Percentiles rank a stretch among this genome's conserved stretches.
phyloP scores from a whole-genome alignment of 1,140 invertebrate species.

The Meloidogyne floridensis region DNA sequence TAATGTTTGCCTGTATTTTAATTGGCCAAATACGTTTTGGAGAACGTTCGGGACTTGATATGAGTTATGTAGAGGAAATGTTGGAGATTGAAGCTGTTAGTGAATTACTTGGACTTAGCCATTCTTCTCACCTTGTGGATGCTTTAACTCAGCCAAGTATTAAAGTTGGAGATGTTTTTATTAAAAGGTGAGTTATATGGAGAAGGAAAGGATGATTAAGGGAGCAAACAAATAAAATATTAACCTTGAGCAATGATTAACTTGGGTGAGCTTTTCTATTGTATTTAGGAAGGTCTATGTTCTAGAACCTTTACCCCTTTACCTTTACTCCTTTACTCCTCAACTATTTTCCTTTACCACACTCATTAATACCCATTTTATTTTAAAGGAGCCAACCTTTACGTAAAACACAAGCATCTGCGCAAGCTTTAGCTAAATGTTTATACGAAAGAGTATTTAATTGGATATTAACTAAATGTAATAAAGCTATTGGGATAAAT shows the following conservation, averaged over 20 bases:
- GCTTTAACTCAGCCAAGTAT: conserved; percentile 66
- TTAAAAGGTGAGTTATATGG: conserved; percentile 2
- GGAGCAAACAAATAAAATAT: too few relatives aligned
- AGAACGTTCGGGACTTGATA: conserved; percentile 97
- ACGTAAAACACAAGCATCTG: conserved; percentile 66
- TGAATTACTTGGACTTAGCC: conserved; percentile 70
- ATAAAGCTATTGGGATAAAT: conserved; percentile 48
- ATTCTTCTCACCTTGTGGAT: conserved; percentile 70
- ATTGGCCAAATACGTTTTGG: conserved; percentile 92
- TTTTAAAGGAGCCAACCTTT: conserved; percentile 17
- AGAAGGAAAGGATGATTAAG: neutral
- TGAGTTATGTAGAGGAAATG: conserved; percentile 94
- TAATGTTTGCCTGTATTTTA: conserved; percentile 93
- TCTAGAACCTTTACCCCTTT: too few relatives aligned
- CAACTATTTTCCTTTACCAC: too few relatives aligned
- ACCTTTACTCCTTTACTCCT: too few relatives aligned
- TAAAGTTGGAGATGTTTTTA: conserved; percentile 25
- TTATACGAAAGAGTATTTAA: conserved; percentile 60
- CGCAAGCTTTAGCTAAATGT: conserved; percentile 67
- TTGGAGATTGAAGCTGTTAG: conserved; percentile 63
- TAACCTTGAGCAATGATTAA: too few relatives aligned
- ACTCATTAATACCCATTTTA: neutral
- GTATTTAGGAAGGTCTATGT: conserved; percentile 4
- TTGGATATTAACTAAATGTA: conserved; percentile 60
- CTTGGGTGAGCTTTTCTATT: neutral